These are phyloP conservation scores for Petrosia ficiformis DNA, from an alignment of 37 sponge, comb jelly and placozoan genomes.

Conservation along the genomic window DNA sequence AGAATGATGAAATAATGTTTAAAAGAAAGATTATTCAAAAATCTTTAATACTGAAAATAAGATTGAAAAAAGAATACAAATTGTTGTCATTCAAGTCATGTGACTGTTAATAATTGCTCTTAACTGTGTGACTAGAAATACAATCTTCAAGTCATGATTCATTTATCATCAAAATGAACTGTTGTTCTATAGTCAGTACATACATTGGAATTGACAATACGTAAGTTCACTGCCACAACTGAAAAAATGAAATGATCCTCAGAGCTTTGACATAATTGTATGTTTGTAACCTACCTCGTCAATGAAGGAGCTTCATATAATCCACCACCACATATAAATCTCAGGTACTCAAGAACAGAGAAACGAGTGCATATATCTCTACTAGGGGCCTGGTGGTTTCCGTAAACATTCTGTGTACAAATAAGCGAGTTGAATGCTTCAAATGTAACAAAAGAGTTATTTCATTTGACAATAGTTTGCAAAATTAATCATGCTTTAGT, in stretches of 20 bases:
- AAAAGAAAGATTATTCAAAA: no score
- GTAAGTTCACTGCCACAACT: neutral
- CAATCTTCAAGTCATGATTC: no score
- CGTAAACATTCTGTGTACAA: slow-evolving; percentile 28
- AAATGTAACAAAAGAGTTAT: slow-evolving; percentile 16
- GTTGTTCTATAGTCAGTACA: no score
- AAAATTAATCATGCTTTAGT: neutral
- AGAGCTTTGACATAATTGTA: neutral
- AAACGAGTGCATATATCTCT: slow-evolving; percentile 39
- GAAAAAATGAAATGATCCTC: neutral
- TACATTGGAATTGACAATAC: no score
- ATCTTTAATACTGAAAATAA: no score
- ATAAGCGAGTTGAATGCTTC: slow-evolving; percentile 39
- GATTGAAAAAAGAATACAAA: no score
- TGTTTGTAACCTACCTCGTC: neutral
- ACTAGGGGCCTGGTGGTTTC: slow-evolving; percentile 46
- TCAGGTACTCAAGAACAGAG: slow-evolving; percentile 4
- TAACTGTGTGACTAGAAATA: no score
- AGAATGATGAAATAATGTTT: no score
- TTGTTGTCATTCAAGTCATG: no score
- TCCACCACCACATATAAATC: slow-evolving; percentile 18
- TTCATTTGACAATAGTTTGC: neutral
- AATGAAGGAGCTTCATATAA: neutral
- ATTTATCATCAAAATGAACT: no score
- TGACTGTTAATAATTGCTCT: no score